Percentiles rank a stretch among this genome's conserved stretches.
These are phyloP conservation scores for Carlito syrichta DNA, from an alignment of 2,113 vertebrate genomes.

Conservation along the genomic window DNA sequence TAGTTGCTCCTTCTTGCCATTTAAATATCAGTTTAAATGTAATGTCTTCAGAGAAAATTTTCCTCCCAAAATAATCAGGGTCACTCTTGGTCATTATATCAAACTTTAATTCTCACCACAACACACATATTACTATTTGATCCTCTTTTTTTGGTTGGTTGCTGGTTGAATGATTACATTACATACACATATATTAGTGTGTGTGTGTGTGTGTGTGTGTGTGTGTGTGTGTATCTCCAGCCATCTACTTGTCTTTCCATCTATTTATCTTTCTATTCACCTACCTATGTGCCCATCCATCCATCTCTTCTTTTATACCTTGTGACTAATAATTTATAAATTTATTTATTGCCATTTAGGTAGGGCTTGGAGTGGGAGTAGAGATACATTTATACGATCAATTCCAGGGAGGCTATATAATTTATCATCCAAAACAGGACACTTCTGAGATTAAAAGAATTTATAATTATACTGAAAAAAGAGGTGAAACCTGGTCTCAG, in stretches of 20 bases:
- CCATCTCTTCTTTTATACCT: not conserved
- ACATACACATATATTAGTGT: too few species aligned
- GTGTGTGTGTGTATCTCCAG: too few species aligned
- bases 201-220: too few species aligned
- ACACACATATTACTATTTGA: not conserved
- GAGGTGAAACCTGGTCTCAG: not conserved
- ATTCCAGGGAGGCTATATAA: not conserved
- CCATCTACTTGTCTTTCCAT: not conserved
- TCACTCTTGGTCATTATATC: not conserved
- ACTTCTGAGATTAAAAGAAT: not conserved
- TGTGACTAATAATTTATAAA: not conserved
- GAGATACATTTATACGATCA: not conserved
- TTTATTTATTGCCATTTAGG: not conserved
- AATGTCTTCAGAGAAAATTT: not conserved
- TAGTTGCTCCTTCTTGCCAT: not conserved
- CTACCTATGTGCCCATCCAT: not conserved
- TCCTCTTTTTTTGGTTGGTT: not conserved
- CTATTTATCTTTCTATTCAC: not conserved
- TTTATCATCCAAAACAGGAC: not conserved
- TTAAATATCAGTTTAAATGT: not conserved
- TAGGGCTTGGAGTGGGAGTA: not conserved
- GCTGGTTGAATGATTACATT: not conserved
- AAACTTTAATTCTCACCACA: not conserved
- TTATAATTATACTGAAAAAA: not conserved
- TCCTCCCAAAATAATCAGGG: not conserved